Percentiles rank a stretch among this genome's conserved stretches.
phyloP scores from a whole-genome alignment of 2,797 vertebrate species.

The Champsocephalus gunnari region DNA sequence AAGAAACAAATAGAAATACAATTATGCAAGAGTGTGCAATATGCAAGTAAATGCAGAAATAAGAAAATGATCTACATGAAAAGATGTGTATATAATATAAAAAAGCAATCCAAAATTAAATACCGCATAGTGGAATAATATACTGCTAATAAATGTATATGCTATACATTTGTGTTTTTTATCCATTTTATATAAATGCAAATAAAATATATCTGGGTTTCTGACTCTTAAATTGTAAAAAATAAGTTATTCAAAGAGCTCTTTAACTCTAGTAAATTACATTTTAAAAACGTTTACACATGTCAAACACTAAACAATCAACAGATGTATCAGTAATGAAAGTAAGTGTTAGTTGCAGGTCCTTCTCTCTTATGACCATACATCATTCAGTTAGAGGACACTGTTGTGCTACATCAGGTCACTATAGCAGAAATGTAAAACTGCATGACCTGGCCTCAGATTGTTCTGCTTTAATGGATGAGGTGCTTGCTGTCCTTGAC shows the following conservation, averaged over 20 bases:
- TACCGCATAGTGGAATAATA: too few relatives aligned
- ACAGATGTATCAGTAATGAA: not conserved
- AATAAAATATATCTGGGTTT: not conserved
- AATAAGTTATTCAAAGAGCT: not conserved
- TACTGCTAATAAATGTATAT: too few relatives aligned
- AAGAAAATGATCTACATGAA: too few relatives aligned
- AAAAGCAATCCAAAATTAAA: too few relatives aligned
- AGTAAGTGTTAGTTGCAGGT: not conserved
- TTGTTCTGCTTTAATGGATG: conserved; percentile 20
- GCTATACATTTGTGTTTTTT: too few relatives aligned
- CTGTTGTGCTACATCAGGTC: not conserved
- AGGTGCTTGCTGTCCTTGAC: conserved; percentile 9
- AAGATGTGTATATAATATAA: too few relatives aligned
- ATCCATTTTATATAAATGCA: not conserved
- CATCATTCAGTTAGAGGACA: not conserved
- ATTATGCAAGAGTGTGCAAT: too few relatives aligned
- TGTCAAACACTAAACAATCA: not conserved
- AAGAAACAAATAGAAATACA: too few relatives aligned
- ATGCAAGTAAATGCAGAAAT: too few relatives aligned
- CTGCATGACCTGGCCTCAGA: conserved; percentile 4
- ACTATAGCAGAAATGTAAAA: not conserved
- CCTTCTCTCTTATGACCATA: not conserved
- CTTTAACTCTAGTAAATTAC: not conserved
- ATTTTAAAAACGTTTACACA: not conserved
- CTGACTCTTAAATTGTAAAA: too few relatives aligned